Evolutionary conservation across 2,888 invertebrate genomes (phyloP), one percentile per base, ranked within the genome.

Genomic region (Linnaemya vulpina): DNA sequence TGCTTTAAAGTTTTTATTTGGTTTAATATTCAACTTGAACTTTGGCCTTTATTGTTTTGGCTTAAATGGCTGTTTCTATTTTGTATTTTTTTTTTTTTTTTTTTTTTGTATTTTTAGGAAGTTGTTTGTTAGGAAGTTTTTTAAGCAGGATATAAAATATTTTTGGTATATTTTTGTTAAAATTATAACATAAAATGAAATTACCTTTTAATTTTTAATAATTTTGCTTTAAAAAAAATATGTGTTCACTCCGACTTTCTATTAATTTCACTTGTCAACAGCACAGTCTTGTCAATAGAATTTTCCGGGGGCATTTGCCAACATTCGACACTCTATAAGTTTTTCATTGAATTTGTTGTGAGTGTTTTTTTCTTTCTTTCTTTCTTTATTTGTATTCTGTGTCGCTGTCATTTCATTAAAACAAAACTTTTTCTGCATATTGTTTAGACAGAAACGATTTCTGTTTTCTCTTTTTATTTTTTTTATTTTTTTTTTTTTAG

Each of bases 11-110:
- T 35, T 60, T 68, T 71, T 13, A 68, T 70, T 60, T 20, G 51
- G 30, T 30, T 81, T 81, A 74, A 68, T 77, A 55, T 51, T 76
- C 67, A 84, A 85, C 84, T 85, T 85, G 84, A 81, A 84, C 84
- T 84, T 84, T 81, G 51, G 46, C 62, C 51, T 75, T 70, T 65
- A 74, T 40, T 40, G 38, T 22, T 49, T 46, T 67, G 55, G 17
- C 22, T 67, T 74, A 38, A n/a, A 55, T 55, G 43, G 68, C 17
- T 53, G 8, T 49, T 68, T 10, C 10, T 13, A 30, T 58, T 49
- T 35, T 49, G 13, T 38, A 43, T 53, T n/a, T n/a, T n/a, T n/a
- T n/a, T n/a, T n/a, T n/a, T n/a, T n/a, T n/a, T n/a, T n/a, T n/a
- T n/a, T n/a, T 75, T 43, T 43, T 20, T 43, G 1, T 75, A 63